Evolutionary conservation across 2,888 invertebrate genomes (phyloP).

Genomic region (Alcis repandata): DNA sequence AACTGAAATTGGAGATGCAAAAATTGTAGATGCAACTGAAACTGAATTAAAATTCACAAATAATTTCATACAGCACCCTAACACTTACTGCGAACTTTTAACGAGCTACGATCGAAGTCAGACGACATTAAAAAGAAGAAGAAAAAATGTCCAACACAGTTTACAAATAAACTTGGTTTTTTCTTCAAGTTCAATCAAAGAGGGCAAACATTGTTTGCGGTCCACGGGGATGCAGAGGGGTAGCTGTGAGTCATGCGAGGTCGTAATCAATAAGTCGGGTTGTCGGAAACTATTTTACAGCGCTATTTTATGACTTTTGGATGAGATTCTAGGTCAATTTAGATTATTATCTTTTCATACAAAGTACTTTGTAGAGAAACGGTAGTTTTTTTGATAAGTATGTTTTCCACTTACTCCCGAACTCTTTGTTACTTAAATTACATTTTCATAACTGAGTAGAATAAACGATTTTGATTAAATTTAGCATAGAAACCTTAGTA

Average conservation of each 20-base stretch:
- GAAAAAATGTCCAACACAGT: slow-evolving; percentile 59
- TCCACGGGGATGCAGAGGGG: slow-evolving; percentile 60
- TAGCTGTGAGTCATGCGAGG: slow-evolving; percentile 77
- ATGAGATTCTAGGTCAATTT: not conserved
- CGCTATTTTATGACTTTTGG: slow-evolving; percentile 5
- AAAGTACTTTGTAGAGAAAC: too few species aligned
- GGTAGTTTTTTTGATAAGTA: too few species aligned
- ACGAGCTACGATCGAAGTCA: slow-evolving; percentile 46
- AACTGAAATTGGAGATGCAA: not conserved
- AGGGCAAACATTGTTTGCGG: slow-evolving; percentile 72
- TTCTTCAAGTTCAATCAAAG: slow-evolving; percentile 79
- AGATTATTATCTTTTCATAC: not conserved
- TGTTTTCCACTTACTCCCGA: too few species aligned
- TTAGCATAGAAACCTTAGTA: too few species aligned
- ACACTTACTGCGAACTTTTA: slow-evolving; percentile 46
- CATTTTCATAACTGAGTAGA: too few species aligned
- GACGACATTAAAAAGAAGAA: slow-evolving; percentile 40
- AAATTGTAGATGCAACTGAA: not conserved
- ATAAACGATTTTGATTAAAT: too few species aligned
- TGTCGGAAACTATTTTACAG: slow-evolving; percentile 11
- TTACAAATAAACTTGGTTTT: slow-evolving; percentile 62
- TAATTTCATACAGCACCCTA: slow-evolving; percentile 16
- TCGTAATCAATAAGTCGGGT: slow-evolving; percentile 78
- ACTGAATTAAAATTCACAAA: slow-evolving; percentile 31
- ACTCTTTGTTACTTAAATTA: too few species aligned